A percentile compares a stretch with the other conserved stretches of the same genome.
Conservation (phyloP, 2,797 vertebrate genomes). For the Eulemur mongoz region DNA sequence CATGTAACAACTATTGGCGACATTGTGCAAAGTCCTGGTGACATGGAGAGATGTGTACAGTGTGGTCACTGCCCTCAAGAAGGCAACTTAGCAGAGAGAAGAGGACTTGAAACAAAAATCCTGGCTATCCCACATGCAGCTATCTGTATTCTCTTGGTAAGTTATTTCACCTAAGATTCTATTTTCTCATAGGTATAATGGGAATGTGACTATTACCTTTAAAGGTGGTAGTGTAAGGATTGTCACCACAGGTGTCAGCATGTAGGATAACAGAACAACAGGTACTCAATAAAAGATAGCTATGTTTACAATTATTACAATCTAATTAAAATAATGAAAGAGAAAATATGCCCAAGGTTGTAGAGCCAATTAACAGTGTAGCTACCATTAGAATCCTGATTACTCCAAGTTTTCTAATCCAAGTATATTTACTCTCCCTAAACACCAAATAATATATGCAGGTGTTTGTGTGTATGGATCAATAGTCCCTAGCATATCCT, state of each 20-base stretch:
- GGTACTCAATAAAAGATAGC: neutral
- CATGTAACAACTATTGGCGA: conserved; percentile 32
- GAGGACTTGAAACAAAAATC: conserved; percentile 12
- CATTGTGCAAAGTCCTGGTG: neutral
- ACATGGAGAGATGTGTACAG: neutral
- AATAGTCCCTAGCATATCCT: neutral
- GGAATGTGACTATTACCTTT: neutral
- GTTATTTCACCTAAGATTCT: neutral
- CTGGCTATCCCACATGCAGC: neutral
- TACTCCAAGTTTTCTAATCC: conserved; percentile 49
- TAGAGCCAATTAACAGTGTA: conserved; percentile 1
- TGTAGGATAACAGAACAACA: neutral
- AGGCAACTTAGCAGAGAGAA: conserved; percentile 2
- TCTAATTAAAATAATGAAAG: conserved; percentile 41
- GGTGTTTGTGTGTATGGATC: neutral
- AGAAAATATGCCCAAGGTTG: conserved; percentile 17
- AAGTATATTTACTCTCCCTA: conserved; percentile 32
- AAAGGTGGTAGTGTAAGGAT: neutral
- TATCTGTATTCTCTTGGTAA: neutral
- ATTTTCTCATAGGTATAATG: conserved; percentile 18
- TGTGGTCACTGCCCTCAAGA: neutral
- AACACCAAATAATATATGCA: conserved; percentile 30
- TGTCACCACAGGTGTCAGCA: neutral
- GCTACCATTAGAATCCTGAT: conserved; percentile 25
- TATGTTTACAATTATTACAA: conserved; percentile 10